Percentiles rank a stretch among this genome's conserved stretches.
phyloP scores from a whole-genome alignment of 2,888 invertebrate species.

The Lissonota sp. region DNA sequence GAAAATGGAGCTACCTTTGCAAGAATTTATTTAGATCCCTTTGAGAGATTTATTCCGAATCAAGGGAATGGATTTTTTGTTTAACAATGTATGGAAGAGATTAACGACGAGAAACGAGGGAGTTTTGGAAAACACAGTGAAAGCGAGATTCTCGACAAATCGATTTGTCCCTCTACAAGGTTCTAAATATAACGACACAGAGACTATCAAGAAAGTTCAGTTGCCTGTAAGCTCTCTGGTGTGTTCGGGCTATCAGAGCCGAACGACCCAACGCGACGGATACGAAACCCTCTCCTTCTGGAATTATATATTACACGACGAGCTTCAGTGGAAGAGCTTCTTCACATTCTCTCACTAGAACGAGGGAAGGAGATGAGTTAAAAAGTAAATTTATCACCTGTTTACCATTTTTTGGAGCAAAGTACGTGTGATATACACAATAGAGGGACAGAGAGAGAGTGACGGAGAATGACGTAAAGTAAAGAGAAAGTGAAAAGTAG shows the following conservation, averaged over 20 bases:
- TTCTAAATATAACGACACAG: conserved; percentile 33
- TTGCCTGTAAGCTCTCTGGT: conserved; percentile 27
- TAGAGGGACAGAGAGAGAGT: background rate
- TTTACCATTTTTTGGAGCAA: conserved; percentile 50
- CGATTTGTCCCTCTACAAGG: conserved; percentile 10
- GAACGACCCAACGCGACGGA: conserved; percentile 35
- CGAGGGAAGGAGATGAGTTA: conserved; percentile 15
- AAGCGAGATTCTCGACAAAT: conserved; percentile 3
- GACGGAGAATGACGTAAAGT: conserved; percentile 4
- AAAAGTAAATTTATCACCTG: conserved; percentile 39
- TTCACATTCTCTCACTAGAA: background rate
- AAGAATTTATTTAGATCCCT: no score
- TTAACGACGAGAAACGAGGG: no score
- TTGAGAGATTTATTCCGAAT: no score
- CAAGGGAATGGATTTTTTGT: no score
- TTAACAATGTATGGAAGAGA: no score
- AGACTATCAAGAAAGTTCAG: conserved; percentile 30
- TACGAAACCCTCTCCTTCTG: conserved; percentile 9
- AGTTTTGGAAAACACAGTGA: no score
- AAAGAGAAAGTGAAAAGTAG: conserved; percentile 6
- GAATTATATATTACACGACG: conserved; percentile 39
- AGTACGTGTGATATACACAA: conserved; percentile 54
- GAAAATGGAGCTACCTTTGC: no score
- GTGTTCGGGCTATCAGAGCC: conserved; percentile 16
- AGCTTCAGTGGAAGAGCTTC: background rate